Base-by-base conservation (phyloP, 1,140 invertebrate species). In the Geopemphigus sp. region DNA sequence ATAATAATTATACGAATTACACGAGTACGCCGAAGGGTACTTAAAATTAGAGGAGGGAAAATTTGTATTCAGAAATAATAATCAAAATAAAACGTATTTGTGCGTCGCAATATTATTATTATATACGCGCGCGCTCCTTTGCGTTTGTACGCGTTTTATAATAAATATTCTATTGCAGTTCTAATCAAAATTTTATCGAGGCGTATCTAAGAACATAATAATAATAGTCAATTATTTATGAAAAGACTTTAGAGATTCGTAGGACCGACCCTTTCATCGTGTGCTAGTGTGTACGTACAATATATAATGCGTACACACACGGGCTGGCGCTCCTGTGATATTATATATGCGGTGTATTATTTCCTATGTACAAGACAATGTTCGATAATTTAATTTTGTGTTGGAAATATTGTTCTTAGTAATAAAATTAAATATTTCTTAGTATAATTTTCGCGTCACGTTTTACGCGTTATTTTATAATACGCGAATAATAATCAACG, bases 1-100 rank as follows among this genome's bases (percentile, higher is more conserved):
- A 47, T 63, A 63, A 76, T 57, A 76, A 76, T 76, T 56, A 56
- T 76, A 76, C n/a, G 32, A 63, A 63, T 78, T 78, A 63, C n/a
- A 63, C 56, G 57, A 59, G 72, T 24, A 22, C 24, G 22, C 22
- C 32, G 56, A 76, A 76, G 72, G 72, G 72, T 24, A 76, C 72
- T 76, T 24, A 4, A n/a, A 17, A 39, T 24, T 10, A 24, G 54
- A 59, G 54, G 54, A 39, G 24, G 53, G 29, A 39, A 17, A 8
- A 39, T 56, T 73, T 32, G 29, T 32, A 73, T 56, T 73, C 50
- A 32, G 29, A 63, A 29, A 78, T 61, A 61, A 78, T 78, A 78
- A 76, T 47, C 14, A 22, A n/a, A n/a, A n/a, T n/a, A n/a, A 2
- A 29, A 24, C 66, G 24, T 26, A 70, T 22, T 14, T 66, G 19